Base-by-base conservation (phyloP, 2,797 vertebrate species). In the Avahi laniger region DNA sequence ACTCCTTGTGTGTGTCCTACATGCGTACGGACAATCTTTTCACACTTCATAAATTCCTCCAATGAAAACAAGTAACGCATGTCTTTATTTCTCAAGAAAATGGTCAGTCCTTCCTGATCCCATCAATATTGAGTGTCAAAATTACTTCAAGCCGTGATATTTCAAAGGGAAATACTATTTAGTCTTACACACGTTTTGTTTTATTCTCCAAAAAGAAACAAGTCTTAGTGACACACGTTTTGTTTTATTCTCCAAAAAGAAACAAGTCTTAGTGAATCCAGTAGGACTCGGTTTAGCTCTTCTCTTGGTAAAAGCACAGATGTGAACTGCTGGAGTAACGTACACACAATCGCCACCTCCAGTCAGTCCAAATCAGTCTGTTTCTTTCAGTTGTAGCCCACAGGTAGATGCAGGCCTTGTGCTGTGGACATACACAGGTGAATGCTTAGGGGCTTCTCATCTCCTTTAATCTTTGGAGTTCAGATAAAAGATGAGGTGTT, bases 401-500 rank as follows among this genome's bases (percentile, higher is more conserved):
- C 75, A 92, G 98, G 43, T 95, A 94, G 28, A 95, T 98, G 92
- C 96, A 98, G 73, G 96, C 98, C 57, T 96, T 94, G 13, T 97
- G 97, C 65, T 92, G 79, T 89, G 95, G 97, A 33, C 95, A 13
- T 2, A 89, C 43, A 91, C 95, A 0, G 93, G 96, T 61, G 92
- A 97, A 30, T 84, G 94, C 46, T 97, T 97, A 43, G 41, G 41
- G 41, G 41, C 41, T 7, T 98, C 94, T 97, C 28, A 82, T 98
- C 28, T 96, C 98, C 63, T 98, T 98, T 76, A 98, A 98, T 69
- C 97, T 95, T 22, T 98, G 97, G 97, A 98, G 97, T 93, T 97
- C 97, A 97, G 97, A 97, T 98, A 97, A 97, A 93, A 57, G 61
- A 28, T 52, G 28, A 46, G 79, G 15, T 50, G 69, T 15, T 54